Base-by-base conservation (phyloP, 2,113 vertebrate species). In the Sialia sialis region DNA sequence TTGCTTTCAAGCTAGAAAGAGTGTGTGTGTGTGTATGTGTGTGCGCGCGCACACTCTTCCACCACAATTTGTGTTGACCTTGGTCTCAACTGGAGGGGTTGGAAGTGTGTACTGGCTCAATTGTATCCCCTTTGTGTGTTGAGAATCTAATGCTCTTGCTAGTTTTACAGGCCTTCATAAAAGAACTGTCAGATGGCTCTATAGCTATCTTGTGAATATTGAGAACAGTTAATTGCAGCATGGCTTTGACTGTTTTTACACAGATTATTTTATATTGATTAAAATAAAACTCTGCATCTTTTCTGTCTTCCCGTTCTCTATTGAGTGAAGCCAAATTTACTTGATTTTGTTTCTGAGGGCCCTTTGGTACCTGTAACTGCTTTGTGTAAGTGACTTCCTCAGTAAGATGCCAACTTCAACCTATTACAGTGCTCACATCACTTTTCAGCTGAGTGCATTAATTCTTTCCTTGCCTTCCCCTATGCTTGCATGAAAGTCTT, bases 251-350 rank as follows among this genome's bases (percentile, higher is more conserved):
- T 66, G 49, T 25, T 87, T 92, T 87, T 89, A 87, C 34, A 82
- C 36, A 82, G 60, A 80, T 55, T 66, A 68, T 84, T 94, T 92
- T 93, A 72, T 87, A 82, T 75, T 84, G 60, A 89, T 94, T 91
- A 94, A 94, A 96, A 81, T 87, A 38, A 75, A 87, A 73, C 8
- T 84, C 62, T 78, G 14, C 21, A 51, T 89, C 32, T 51, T 52
- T 82, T 62, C 62, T 70, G 75, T 66, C 55, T 93, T 5, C 51
- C 84, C 46, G 26, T 91, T 85, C 62, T 73, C 49, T 56, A 0
- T 29, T 62, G 22, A 29, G 18, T 79, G 55, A 76, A 90, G 32
- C 17, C 0, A 0, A 16, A 63, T 36, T 43, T 54, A 49, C 14
- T 73, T 38, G 23, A 3, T 67, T 59, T 52, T 4, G 1, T 49